Base-by-base conservation (phyloP, 2,113 vertebrate species). In the Oreochromis niloticus region DNA sequence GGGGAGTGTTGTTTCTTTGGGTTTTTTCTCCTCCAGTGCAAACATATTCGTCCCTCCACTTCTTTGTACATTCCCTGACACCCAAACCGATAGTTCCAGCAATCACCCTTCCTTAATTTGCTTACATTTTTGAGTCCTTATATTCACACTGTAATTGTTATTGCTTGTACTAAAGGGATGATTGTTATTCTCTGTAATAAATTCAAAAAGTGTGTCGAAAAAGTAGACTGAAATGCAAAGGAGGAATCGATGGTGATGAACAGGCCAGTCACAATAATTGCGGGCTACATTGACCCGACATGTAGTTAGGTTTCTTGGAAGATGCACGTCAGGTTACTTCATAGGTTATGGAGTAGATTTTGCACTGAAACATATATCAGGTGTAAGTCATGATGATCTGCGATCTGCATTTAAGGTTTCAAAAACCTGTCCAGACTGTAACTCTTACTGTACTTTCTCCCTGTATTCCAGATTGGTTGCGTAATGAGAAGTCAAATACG, bases 401-500 rank as follows among this genome's bases (percentile, higher is more conserved):
- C 2, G 6, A 32, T 34, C 46, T 78, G 3, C 16, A 34, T n/a
- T 52, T 78, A 32, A 78, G 27, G 0, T 19, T 78, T 78, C 16
- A 52, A 52, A 17, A 16, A 46, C 39, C 41, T 73, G 68, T 73
- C 5, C 24, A 9, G 8, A 1, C 68, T 27, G 5, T 43, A 46
- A 17, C 13, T 3, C 12, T 30, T 41, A 4, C 22, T 43, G 22
- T 1, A 1, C 22, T 10, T 71, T 71, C 54, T 6, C 4, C 3
- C 7, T 22, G 12, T 41, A 54, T 30, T 88, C 14, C 81, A 95
- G 95, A 93, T 57, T 94, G 87, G 81, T 79, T 89, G 43, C 92
- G 90, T 82, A 96, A 61, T 55, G 96, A 94, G 61, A 95, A 92
- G 78, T 86, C 90, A 6, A 30, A 82, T 16, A 86, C 93, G 56